A percentile compares a stretch with the other conserved stretches of the same genome.
Evolutionary conservation across 2,113 vertebrate species (phyloP).

Genomic region (Salvelinus sp.): DNA sequence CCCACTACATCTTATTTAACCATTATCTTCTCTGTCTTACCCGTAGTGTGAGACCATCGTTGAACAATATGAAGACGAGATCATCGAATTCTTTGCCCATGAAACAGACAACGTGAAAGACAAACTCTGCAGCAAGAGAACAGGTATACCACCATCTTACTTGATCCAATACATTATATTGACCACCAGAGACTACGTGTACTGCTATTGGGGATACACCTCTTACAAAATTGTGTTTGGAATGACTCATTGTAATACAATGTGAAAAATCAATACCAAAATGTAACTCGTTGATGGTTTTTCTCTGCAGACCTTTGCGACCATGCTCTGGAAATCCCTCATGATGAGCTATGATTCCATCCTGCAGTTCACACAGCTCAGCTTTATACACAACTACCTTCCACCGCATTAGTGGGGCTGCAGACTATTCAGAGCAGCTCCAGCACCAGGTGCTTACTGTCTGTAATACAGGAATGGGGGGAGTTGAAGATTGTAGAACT

Average conservation of each 20-base stretch:
- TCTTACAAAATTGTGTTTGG: no score
- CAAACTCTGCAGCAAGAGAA: slow-evolving; percentile 92
- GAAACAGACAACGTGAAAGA: slow-evolving; percentile 92
- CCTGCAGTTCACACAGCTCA: not conserved
- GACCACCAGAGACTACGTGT: not conserved
- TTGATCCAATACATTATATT: not conserved
- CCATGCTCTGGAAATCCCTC: slow-evolving; percentile 85
- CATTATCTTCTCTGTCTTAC: not conserved
- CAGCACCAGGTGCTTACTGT: not conserved
- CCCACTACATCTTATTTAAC: not conserved
- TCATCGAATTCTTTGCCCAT: slow-evolving; percentile 91
- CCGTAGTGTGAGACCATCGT: slow-evolving; percentile 91
- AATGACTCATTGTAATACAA: no score
- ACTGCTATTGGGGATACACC: no score
- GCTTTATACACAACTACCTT: not conserved
- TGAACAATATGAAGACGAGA: slow-evolving; percentile 92
- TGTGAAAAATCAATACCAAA: no score
- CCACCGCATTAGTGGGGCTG: not conserved
- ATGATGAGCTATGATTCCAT: slow-evolving; percentile 86
- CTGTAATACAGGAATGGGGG: not conserved
- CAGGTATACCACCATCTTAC: slow-evolving; percentile 71
- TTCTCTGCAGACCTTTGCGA: slow-evolving; percentile 89
- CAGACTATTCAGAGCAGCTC: not conserved
- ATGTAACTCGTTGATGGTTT: slow-evolving; percentile 3
- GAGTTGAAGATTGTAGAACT: no score